Evolutionary conservation across 2,888 invertebrate species (phyloP).

Genomic region (Halocaridina rubra): DNA sequence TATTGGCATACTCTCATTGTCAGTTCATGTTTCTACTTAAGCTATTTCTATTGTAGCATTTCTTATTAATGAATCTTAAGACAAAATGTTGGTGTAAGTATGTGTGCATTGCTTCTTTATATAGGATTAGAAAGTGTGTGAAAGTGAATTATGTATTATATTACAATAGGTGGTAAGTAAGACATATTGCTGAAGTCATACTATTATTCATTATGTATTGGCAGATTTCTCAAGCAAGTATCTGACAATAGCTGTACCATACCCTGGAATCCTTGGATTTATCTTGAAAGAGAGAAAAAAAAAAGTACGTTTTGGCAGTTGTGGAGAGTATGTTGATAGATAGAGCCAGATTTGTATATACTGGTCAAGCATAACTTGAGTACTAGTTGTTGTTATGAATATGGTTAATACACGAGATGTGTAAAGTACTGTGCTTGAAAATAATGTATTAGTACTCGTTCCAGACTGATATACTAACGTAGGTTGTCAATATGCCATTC

Average conservation of each 20-base stretch:
- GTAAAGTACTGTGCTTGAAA: too few relatives aligned
- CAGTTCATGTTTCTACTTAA: conserved; percentile 52
- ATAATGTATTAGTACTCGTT: too few relatives aligned
- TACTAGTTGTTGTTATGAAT: too few relatives aligned
- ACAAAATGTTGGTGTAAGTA: conserved; percentile 58
- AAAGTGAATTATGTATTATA: conserved; percentile 54
- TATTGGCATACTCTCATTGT: conserved; percentile 52
- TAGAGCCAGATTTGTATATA: too few relatives aligned
- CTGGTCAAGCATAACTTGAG: too few relatives aligned
- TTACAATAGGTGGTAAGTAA: conserved; percentile 32
- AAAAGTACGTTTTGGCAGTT: conserved; percentile 37
- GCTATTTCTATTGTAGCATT: conserved; percentile 53
- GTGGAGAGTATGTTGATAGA: too few relatives aligned
- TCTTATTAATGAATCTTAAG: conserved; percentile 55
- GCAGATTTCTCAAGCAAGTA: conserved; percentile 48
- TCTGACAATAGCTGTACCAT: conserved; percentile 43
- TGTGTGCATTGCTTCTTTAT: conserved; percentile 58
- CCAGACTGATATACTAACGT: too few relatives aligned
- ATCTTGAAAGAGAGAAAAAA: neutral
- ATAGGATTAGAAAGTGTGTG: conserved; percentile 55
- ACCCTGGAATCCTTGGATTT: conserved; percentile 26
- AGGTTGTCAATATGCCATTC: too few relatives aligned
- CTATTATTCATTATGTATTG: conserved; percentile 43
- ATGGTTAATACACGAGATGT: too few relatives aligned
- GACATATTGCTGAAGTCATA: conserved; percentile 44